These are phyloP conservation scores for Cancer borealis DNA, from an alignment of 2,888 invertebrate species.

Conservation along the genomic window DNA sequence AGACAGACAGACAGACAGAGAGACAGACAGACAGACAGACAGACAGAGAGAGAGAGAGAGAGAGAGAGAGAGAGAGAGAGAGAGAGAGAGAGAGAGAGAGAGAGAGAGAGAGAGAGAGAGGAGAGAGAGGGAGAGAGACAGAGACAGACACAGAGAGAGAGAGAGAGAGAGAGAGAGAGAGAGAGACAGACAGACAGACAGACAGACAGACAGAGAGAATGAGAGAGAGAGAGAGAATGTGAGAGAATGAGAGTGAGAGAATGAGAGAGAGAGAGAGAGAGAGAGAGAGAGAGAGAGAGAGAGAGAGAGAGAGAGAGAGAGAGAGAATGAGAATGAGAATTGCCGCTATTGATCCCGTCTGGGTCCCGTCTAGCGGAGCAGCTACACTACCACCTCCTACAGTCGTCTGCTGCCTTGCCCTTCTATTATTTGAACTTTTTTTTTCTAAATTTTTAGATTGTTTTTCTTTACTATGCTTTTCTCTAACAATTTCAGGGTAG, in stretches of 20 bases:
- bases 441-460: not conserved
- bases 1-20: no score
- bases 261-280: not conserved
- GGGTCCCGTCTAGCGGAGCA: slow-evolving; percentile 63
- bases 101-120: not conserved
- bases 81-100: slow-evolving; percentile 26
- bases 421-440: not conserved
- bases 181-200: slow-evolving; percentile 1
- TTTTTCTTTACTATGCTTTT: not conserved
- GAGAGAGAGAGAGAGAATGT: not conserved
- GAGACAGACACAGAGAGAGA: not conserved
- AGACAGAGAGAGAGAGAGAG: slow-evolving; percentile 37
- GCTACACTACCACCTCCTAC: slow-evolving; percentile 4
- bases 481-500: slow-evolving; percentile 71
- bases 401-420: not conserved
- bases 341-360: slow-evolving; percentile 72
- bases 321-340: slow-evolving; percentile 9
- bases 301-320: not conserved
- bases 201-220: not conserved
- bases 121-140: not conserved
- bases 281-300: not conserved
- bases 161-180: not conserved
- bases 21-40: no score
- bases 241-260: no score
- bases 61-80: not conserved